Base-by-base conservation (phyloP, 1,140 invertebrate genomes). In the Rhynchophorus ferrugineus region DNA sequence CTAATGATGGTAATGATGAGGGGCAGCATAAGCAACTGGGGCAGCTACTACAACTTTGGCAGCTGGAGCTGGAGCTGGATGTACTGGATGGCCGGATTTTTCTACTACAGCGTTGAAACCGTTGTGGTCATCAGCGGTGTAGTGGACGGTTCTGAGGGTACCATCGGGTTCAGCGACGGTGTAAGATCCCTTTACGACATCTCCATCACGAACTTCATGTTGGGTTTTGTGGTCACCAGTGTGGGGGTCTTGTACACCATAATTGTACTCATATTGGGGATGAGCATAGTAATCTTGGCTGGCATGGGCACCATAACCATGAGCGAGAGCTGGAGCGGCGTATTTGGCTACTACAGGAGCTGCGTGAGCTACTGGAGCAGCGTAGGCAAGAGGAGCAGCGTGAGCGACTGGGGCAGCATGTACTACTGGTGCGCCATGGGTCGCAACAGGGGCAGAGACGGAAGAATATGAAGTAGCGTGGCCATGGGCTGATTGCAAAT, bases 121-220 rank as follows among this genome's bases (percentile, higher is more conserved):
- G 52, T 73, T 70, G 51, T n/a, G n/a, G n/a, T 75, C 69, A 63
- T 79, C 77, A 19, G 77, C 77, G 3, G 78, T 79, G 65, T 84
- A 82, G 58, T 81, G 77, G 1, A 82, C 80, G 17, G 76, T 76
- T 48, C 80, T 74, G 44, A 78, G 73, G 49, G 75, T 68, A 81
- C 37, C 74, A 73, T 47, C 81, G 77, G 80, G 76, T 53, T 83
- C 80, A 14, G 79, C 71, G 9, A 83, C 63, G 1, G 75, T 79
- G 67, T 82, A 82, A 29, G 73, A 73, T 19, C 80, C 80, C 57
- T 80, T 75, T 8, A 82, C 80, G 11, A 81, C 73, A 60, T 82
- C 80, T 2, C 81, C 81, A 36, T 71, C 66, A 1, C 76, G 68
- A n/a, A 69, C 71, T 62, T 78, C 76, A 39, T 79, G 77, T 61